phyloP scores from a whole-genome alignment of 2,888 invertebrate species.

The Orchesellides sinensis region DNA sequence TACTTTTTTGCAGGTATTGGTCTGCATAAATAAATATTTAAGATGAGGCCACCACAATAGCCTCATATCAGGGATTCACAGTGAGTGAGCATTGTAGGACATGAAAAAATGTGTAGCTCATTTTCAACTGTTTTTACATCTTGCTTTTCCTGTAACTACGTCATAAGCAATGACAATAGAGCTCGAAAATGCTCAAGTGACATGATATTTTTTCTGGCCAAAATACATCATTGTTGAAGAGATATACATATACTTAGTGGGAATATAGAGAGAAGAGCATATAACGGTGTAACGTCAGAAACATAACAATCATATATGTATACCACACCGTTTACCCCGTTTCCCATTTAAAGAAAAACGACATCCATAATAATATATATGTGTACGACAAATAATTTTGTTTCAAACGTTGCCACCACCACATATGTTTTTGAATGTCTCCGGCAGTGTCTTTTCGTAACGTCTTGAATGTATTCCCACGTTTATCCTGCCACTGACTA shows the following conservation, averaged over 20 bases:
- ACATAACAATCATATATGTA: neutral
- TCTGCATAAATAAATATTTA: too few relatives aligned
- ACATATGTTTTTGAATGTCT: neutral
- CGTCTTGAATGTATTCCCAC: conserved; percentile 53
- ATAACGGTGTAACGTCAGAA: neutral
- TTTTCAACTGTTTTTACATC: conserved; percentile 14
- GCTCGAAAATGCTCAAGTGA: conserved; percentile 23
- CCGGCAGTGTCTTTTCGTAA: neutral
- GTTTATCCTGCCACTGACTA: conserved; percentile 61
- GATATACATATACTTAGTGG: too few relatives aligned
- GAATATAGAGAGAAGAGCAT: too few relatives aligned
- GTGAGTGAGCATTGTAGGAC: conserved; percentile 5
- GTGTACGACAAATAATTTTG: conserved; percentile 8
- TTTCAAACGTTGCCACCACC: conserved; percentile 14
- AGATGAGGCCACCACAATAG: neutral
- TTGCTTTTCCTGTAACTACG: neutral
- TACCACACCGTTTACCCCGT: conserved; percentile 11
- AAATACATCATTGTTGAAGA: conserved; percentile 33
- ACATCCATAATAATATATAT: neutral
- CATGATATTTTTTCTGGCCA: conserved; percentile 29
- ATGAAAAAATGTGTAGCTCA: conserved; percentile 8
- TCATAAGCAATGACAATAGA: conserved; percentile 25
- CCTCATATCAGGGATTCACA: conserved; percentile 40
- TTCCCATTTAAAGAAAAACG: neutral
- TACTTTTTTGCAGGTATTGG: too few relatives aligned